Base-by-base conservation (phyloP, 2,797 vertebrate species). In the Sus cebifrons region DNA sequence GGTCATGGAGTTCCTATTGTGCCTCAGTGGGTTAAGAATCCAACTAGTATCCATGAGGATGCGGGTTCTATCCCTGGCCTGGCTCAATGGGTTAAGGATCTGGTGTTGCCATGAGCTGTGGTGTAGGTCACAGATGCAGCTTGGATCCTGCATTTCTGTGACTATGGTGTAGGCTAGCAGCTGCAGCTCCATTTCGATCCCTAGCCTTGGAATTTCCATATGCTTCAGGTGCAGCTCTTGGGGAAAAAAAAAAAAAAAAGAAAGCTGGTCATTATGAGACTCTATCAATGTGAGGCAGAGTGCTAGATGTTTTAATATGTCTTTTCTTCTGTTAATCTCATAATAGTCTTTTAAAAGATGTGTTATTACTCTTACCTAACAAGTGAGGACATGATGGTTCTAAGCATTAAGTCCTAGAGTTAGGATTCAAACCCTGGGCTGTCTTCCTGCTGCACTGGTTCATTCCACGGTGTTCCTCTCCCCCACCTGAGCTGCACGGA, bases 311-410 rank as follows among this genome's bases (percentile, higher is more conserved):
- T 86, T 60, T 74, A 56, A 56, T 27, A 40, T 64, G 15, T 36
- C 15, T 75, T 89, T 58, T 89, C 11, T 52, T 54, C 65, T 29
- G 84, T 77, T 62, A 15, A 68, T 94, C 32, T 85, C 21, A 25
- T 54, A 85, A 82, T 40, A 85, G 25, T 25, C 23, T 85, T 88
- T 81, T 54, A 93, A 95, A 40, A 84, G 21, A 79, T 62, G 5
- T 79, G 90, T 89, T 73, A 62, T 36, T 70, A 78, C 75, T 86
- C 7, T 6, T 52, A 85, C 9, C 71, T 89, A 74, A 79, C 49
- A 83, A 75, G 11, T 52, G 36, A 96, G 15, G 25, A 87, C 73
- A 52, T 7, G 36, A 18, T 32, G 29, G 15, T 62, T 62, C 5
- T 52, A 54, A 86, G 36, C 62, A 81, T 16, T 71, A 77, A 79